Evolutionary conservation across 2,797 vertebrate species (phyloP).

Genomic region (Poecilia velifera): DNA sequence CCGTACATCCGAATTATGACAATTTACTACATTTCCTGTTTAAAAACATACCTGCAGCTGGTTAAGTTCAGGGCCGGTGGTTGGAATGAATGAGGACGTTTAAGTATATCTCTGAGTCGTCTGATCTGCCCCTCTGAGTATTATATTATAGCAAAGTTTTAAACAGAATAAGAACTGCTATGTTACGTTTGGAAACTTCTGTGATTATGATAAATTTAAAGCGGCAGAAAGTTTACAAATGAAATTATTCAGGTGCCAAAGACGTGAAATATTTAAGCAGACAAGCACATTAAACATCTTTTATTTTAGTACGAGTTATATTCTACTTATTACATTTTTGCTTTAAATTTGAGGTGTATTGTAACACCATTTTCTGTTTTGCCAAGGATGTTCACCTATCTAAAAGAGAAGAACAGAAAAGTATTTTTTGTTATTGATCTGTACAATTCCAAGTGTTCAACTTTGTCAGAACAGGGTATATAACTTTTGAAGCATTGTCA

Average conservation of each 20-base stretch:
- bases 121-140: slow-evolving; percentile 17
- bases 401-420: background rate
- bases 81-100: slow-evolving; percentile 42
- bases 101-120: slow-evolving; percentile 38
- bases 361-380: background rate
- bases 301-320: background rate
- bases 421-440: background rate
- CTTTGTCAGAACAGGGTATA: no score
- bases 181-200: background rate
- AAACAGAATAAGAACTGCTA: background rate
- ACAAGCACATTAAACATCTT: background rate
- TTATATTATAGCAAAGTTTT: slow-evolving; percentile 5
- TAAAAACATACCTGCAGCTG: slow-evolving; percentile 47
- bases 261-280: background rate
- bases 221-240: background rate
- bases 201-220: background rate
- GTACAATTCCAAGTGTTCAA: background rate
- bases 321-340: no score
- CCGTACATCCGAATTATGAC: slow-evolving; percentile 32
- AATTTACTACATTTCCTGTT: slow-evolving; percentile 52
- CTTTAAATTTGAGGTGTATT: background rate
- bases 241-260: background rate
- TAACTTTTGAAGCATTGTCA: no score
- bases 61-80: slow-evolving; percentile 39
- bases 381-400: background rate